Evolutionary conservation across 2,888 invertebrate genomes (phyloP).

Genomic region (Thera obeliscata): DNA sequence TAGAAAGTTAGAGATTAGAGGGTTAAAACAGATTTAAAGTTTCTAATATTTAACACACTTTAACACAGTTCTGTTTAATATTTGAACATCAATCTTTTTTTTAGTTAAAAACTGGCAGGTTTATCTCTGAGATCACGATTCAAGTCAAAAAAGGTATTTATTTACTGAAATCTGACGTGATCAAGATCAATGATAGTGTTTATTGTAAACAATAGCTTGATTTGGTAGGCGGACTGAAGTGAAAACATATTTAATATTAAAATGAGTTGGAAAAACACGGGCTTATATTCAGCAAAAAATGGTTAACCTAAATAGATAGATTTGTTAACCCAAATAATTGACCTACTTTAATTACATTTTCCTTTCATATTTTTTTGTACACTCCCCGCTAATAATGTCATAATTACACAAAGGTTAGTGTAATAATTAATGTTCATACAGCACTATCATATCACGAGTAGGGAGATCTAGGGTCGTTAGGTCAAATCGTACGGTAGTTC

Average conservation of each 20-base stretch:
- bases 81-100: conserved; percentile 20
- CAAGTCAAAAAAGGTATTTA: conserved; percentile 24
- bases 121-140: conserved; percentile 19
- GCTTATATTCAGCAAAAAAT: neutral
- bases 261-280: conserved; percentile 38
- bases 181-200: conserved; percentile 41
- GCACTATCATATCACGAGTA: too few relatives aligned
- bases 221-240: conserved; percentile 33
- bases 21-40: neutral
- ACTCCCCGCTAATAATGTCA: too few relatives aligned
- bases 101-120: conserved; percentile 19
- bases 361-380: too few relatives aligned
- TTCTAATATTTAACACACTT: neutral
- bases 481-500: too few relatives aligned
- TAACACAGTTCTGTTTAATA: neutral
- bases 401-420: too few relatives aligned
- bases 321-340: too few relatives aligned
- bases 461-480: too few relatives aligned
- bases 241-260: conserved; percentile 36
- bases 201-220: conserved; percentile 39
- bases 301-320: neutral
- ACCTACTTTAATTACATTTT: too few relatives aligned
- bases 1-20: too few relatives aligned
- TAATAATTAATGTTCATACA: too few relatives aligned
- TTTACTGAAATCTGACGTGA: conserved; percentile 42